Evolutionary conservation across 2,888 invertebrate genomes (phyloP).

Genomic region (Hyposoter dolosus): DNA sequence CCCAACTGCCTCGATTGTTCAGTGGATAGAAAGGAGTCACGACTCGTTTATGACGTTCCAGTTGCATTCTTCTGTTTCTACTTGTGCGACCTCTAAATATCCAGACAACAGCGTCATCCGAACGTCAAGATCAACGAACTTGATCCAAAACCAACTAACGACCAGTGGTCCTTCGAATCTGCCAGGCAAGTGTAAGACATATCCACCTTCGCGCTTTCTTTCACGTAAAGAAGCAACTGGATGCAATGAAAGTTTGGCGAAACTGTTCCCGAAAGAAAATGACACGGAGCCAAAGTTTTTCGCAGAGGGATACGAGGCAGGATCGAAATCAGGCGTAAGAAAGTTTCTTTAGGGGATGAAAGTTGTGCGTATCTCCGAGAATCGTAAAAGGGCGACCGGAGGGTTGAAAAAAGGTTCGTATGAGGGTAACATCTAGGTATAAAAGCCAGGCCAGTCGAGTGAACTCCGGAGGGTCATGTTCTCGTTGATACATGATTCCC

Average conservation of each 20-base stretch:
- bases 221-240: slow-evolving; percentile 6
- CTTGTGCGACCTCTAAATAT: neutral
- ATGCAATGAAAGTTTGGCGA: slow-evolving; percentile 23
- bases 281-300: slow-evolving; percentile 76
- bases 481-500: slow-evolving; percentile 72
- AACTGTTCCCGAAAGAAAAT: slow-evolving; percentile 50
- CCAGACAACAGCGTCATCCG: neutral
- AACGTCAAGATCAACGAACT: neutral
- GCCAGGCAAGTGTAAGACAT: too few species aligned
- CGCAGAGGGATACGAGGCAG: slow-evolving; percentile 61
- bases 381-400: slow-evolving; percentile 65
- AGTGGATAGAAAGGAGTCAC: neutral
- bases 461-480: slow-evolving; percentile 56
- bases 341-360: slow-evolving; percentile 75
- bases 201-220: neutral
- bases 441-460: slow-evolving; percentile 44
- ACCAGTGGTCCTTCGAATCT: neutral
- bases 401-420: slow-evolving; percentile 15
- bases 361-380: slow-evolving; percentile 75
- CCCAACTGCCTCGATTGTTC: neutral
- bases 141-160: neutral
- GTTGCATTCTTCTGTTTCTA: neutral
- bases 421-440: slow-evolving; percentile 5
- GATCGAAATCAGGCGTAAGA: slow-evolving; percentile 81
- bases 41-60: neutral